A percentile compares a stretch with the other conserved stretches of the same genome.
These are phyloP conservation scores for Clarias macrocephalus DNA, from an alignment of 2,113 vertebrate species.

Conservation along the genomic window DNA sequence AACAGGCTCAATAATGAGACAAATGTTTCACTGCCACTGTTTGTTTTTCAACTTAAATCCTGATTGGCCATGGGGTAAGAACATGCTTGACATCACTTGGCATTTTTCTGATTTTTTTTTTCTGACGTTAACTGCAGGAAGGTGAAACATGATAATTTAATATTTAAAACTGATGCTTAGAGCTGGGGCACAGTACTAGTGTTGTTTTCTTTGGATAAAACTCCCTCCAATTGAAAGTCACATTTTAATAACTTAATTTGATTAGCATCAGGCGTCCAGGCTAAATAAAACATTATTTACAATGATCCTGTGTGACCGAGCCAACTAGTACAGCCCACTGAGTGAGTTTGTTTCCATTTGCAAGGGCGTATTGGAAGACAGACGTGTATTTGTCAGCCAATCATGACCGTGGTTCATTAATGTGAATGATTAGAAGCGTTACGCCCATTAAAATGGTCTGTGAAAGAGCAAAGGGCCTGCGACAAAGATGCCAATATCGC, in stretches of 20 bases:
- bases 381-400: slow-evolving; percentile 16
- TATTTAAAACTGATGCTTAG: neutral
- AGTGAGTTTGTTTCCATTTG: slow-evolving; percentile 11
- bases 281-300: slow-evolving; percentile 22
- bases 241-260: slow-evolving; percentile 10
- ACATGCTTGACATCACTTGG: neutral
- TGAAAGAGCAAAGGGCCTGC: neutral
- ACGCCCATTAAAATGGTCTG: slow-evolving; percentile 27
- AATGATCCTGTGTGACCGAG: slow-evolving; percentile 2
- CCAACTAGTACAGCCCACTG: slow-evolving; percentile 18
- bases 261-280: slow-evolving; percentile 12
- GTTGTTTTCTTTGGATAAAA: neutral
- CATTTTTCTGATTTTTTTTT: neutral
- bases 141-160: neutral
- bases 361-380: slow-evolving; percentile 14
- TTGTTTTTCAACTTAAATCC: neutral
- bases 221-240: neutral
- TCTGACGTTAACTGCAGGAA: neutral
- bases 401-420: slow-evolving; percentile 22
- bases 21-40: neutral
- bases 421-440: slow-evolving; percentile 16
- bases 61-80: neutral
- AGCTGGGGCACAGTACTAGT: neutral
- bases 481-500: neutral
- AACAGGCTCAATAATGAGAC: neutral